Evolutionary conservation across 1,140 invertebrate genomes (phyloP).

Genomic region (Paraescarpia echinospica): DNA sequence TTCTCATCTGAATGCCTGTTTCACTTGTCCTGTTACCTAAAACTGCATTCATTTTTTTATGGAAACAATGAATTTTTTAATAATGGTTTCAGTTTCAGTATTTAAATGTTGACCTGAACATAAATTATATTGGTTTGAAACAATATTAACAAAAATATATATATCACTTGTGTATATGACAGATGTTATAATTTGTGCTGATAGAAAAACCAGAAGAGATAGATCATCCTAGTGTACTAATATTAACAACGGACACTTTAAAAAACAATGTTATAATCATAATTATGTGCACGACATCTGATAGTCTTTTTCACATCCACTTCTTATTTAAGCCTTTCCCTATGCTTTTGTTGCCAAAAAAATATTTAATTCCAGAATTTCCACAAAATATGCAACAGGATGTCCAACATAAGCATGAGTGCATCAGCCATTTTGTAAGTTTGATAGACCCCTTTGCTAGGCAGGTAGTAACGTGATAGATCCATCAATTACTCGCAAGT

Average conservation of each 20-base stretch:
- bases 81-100: conserved; percentile 36
- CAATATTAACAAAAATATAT: conserved; percentile 31
- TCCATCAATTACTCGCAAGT: too few relatives aligned
- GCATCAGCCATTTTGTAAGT: too few relatives aligned
- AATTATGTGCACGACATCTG: too few relatives aligned
- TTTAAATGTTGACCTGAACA: conserved; percentile 46
- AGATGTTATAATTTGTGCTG: background rate
- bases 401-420: too few relatives aligned
- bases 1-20: conserved; percentile 16
- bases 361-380: too few relatives aligned
- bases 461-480: too few relatives aligned
- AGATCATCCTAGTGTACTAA: background rate
- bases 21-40: background rate
- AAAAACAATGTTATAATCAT: too few relatives aligned
- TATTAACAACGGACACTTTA: background rate
- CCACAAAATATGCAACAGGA: too few relatives aligned
- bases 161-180: conserved; percentile 24
- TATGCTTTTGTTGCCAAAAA: too few relatives aligned
- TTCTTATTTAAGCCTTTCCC: too few relatives aligned
- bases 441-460: too few relatives aligned
- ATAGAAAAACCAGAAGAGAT: background rate
- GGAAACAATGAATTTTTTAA: background rate
- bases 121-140: conserved; percentile 34
- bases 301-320: too few relatives aligned
- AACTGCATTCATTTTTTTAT: background rate